These are phyloP conservation scores for Druceiella hillmani DNA, from an alignment of 2,888 invertebrate species.

Conservation along the genomic window DNA sequence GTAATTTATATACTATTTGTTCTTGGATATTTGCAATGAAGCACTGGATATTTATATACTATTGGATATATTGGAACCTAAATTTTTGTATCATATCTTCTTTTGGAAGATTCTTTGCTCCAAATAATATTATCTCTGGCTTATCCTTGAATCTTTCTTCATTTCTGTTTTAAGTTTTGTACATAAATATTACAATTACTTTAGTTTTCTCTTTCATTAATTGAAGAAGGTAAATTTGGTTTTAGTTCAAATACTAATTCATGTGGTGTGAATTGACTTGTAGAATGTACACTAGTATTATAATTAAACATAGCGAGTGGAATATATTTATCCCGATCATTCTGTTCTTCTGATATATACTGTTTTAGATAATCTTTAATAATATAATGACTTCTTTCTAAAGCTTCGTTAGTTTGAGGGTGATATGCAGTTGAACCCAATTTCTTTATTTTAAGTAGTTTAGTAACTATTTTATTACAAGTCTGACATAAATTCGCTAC, in stretches of 20 bases:
- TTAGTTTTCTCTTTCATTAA: slow-evolving; percentile 16
- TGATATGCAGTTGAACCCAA: slow-evolving; percentile 22
- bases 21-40: too few species aligned
- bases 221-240: slow-evolving; percentile 21
- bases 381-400: slow-evolving; percentile 24
- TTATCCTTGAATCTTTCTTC: slow-evolving; percentile 15
- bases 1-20: too few species aligned
- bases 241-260: slow-evolving; percentile 26
- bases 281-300: slow-evolving; percentile 24
- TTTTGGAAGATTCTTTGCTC: slow-evolving; percentile 20
- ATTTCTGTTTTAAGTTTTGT: slow-evolving; percentile 17
- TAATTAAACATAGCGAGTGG: slow-evolving; percentile 26
- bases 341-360: slow-evolving; percentile 22
- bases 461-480: slow-evolving; percentile 25
- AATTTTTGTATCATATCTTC: slow-evolving; percentile 6
- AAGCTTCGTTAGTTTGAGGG: slow-evolving; percentile 25
- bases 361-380: slow-evolving; percentile 26
- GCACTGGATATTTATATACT: too few species aligned
- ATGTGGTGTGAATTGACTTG: slow-evolving; percentile 26
- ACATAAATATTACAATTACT: slow-evolving; percentile 22
- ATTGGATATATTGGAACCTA: slow-evolving; percentile 10
- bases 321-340: slow-evolving; percentile 27
- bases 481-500: slow-evolving; percentile 27
- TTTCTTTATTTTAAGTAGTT: slow-evolving; percentile 26
- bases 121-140: slow-evolving; percentile 19